Evolutionary conservation across 2,113 vertebrate genomes (phyloP), one percentile per base, ranked within the genome.

Genomic region (Pungitius pungitius): DNA sequence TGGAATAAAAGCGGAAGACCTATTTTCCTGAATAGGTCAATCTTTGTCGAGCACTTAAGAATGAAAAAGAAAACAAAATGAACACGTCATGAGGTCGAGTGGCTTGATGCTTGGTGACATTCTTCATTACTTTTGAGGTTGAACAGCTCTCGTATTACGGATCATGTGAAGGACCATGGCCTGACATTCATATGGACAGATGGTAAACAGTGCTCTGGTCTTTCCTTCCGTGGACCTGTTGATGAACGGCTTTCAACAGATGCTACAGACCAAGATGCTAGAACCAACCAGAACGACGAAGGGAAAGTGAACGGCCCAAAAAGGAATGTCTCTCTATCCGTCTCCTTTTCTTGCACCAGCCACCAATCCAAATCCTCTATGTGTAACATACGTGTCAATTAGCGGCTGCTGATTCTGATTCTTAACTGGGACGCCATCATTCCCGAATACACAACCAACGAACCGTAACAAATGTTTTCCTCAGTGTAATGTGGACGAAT

Each of bases 11-110:
- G 24, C 6, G n/a, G 24, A 9, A 49, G n/a, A 52, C n/a, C 24
- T 2, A 24, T 52, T 24, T 52, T 2, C 22, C 22, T 24, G 22
- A 52, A 14, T 26, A 33, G 52, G 58, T 22, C 12, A 8, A 6
- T 24, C 8, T 45, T 35, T n/a, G 33, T 33, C 5, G 1, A 2
- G 4, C 13, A 43, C 12, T 42, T 30, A 5, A 30, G 5, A 58
- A 70, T 58, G 61, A 51, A 66, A 47, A 55, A 57, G 61, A 39
- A 58, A 75, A 30, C 13, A 24, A 18, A 57, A 56, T 56, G 72
- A 59, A n/a, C 27, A 17, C 14, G n/a, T 40, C 22, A 5, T 17
- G 6, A 17, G 8, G 27, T 40, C n/a, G 12, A 22, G 11, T 39
- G 9, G 8, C 10, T 57, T 27, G 3, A 42, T 13, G 17, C 12